phyloP scores from a whole-genome alignment of 2,888 invertebrate species.

The Drosophila austrosaltans region DNA sequence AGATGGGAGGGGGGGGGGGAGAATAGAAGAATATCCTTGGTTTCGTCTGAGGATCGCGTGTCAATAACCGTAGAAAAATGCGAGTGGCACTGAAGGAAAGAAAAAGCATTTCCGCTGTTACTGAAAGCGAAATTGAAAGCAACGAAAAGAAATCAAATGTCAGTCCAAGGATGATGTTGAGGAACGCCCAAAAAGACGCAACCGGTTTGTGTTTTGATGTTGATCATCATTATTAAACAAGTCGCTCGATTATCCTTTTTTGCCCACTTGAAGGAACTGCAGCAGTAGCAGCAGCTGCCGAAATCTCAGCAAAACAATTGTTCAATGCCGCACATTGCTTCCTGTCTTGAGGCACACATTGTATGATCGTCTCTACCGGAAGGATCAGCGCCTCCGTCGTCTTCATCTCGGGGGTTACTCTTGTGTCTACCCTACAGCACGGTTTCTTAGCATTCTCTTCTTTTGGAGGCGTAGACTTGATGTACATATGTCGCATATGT shows the following conservation, averaged over 20 bases:
- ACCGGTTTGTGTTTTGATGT: constrained; percentile 62
- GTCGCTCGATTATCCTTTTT: constrained; percentile 67
- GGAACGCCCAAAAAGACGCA: constrained; percentile 61
- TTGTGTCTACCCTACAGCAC: constrained; percentile 33
- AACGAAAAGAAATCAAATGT: constrained; percentile 71
- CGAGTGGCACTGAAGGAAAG: constrained; percentile 42
- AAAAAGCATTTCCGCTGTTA: constrained; percentile 79
- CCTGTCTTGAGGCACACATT: constrained; percentile 72
- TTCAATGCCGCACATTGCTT: constrained; percentile 82
- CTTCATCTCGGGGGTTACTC: constrained; percentile 61
- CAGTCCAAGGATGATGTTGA: constrained; percentile 52
- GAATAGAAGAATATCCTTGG: constrained; percentile 26
- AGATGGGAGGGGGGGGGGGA: neutral
- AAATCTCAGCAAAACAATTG: constrained; percentile 68
- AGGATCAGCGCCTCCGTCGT: constrained; percentile 67
- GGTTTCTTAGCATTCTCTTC: constrained; percentile 27
- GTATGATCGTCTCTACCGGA: constrained; percentile 64
- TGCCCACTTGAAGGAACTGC: constrained; percentile 68
- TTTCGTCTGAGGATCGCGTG: constrained; percentile 65
- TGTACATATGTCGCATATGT: constrained; percentile 80
- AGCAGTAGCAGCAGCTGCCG: constrained; percentile 57
- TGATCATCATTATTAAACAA: constrained; percentile 61
- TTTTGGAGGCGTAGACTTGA: constrained; percentile 64
- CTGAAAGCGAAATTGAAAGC: constrained; percentile 78
- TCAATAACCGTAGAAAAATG: constrained; percentile 72